Base-by-base conservation (phyloP, 1,140 invertebrate genomes). In the Matsumurasca onukii region DNA sequence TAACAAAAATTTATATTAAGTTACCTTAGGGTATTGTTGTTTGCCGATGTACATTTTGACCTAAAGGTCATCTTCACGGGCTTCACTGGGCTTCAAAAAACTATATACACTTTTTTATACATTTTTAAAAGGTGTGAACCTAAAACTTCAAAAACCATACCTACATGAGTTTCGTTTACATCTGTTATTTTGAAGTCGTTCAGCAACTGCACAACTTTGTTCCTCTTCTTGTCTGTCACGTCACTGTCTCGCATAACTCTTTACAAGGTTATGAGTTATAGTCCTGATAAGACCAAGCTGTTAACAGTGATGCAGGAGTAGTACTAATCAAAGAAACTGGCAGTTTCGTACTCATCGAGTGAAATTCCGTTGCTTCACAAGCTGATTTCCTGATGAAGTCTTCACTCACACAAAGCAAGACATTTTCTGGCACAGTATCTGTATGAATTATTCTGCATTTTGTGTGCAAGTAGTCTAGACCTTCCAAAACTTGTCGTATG, bases 381-480 rank as follows among this genome's bases (percentile, higher is more conserved):
- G 96, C 97, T 75, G 98, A 80, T 77, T 93, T 93, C 69, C 92
- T 85, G 70, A 98, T 91, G 78, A 96, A 91, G 30, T 85, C 78
- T 71, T 91, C 89, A 78, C 91, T 89, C 9, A 97, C 94, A 82
- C 93, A 97, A 67, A 98, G 84, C 52, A 99, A 84, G 62, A 99
- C 96, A 86, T 99, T 99, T 84, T 99, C 98, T 55, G 98, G 98
- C 80, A 99, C 99, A 72, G 99, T 98, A 79, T 99, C 98, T 22
- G 98, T 99, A 79, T 99, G 98, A 81, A 99, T 99, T 74, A 99
- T 99, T 80, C 89, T 83, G 86, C 97, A 99, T 84, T 98, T 98
- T 66, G 90, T 89, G 80, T 99, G 98, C 69, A 99, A 85, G 84
- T 99, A 99, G 80, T 98, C 91, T 67, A 99, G 83, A 31, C 95